Conservation (phyloP, 1,140 invertebrate genomes). For the Apis cerana region DNA sequence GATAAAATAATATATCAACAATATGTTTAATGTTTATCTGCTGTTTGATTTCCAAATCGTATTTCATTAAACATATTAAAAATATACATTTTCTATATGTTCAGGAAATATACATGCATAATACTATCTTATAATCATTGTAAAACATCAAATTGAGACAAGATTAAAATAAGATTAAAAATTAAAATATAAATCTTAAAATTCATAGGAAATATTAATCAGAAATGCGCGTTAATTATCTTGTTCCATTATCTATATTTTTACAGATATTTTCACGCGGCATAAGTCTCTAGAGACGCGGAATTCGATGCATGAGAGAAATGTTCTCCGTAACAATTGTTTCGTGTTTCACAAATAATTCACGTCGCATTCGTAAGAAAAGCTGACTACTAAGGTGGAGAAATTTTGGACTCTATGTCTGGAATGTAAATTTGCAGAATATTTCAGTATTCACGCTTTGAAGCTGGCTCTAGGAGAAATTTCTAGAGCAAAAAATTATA, state of each 20-base stretch:
- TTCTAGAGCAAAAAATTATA: constrained; percentile 7
- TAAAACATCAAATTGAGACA: too few species aligned
- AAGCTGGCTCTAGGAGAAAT: neutral
- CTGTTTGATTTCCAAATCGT: too few species aligned
- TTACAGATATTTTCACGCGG: neutral
- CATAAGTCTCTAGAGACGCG: neutral
- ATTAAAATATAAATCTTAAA: too few species aligned
- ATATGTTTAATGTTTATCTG: too few species aligned
- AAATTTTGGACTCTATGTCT: neutral
- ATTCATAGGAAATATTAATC: neutral
- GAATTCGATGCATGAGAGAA: neutral
- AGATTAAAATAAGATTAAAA: too few species aligned
- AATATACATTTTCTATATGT: too few species aligned
- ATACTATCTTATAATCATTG: too few species aligned
- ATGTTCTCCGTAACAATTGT: neutral
- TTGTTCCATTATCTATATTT: neutral
- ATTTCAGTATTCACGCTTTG: neutral
- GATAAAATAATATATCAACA: too few species aligned
- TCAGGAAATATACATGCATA: too few species aligned
- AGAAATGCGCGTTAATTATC: neutral
- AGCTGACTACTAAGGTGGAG: neutral
- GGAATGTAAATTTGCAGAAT: neutral
- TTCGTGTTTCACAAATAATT: neutral
- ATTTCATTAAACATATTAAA: too few species aligned
- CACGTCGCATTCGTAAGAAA: neutral